Conservation (phyloP, 2,113 vertebrate species). For the Mesembrinibis cayennensis region DNA sequence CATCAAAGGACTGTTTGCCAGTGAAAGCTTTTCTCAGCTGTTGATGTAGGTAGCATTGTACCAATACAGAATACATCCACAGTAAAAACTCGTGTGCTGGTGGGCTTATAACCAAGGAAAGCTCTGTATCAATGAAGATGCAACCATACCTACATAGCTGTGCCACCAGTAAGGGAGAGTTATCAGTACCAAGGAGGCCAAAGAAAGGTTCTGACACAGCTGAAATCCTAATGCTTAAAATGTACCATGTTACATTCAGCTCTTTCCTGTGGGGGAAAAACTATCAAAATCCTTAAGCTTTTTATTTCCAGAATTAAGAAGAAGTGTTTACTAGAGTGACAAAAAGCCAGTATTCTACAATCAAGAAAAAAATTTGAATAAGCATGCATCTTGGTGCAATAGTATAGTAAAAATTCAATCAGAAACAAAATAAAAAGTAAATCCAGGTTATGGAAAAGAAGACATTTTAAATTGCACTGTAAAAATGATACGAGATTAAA, state of each 20-base stretch:
- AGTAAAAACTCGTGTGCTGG: rapidly evolving
- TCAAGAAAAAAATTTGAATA: neutral
- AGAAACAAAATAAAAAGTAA: neutral
- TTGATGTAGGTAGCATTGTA: neutral
- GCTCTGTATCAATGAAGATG: neutral
- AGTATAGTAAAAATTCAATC: neutral
- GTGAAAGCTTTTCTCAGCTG: neutral
- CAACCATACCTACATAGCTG: neutral
- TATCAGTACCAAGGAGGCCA: neutral
- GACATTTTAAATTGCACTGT: neutral
- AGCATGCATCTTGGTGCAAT: neutral
- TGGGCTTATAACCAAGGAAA: neutral
- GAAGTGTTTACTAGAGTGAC: neutral
- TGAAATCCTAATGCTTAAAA: neutral
- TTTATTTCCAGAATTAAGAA: neutral
- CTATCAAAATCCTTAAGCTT: neutral
- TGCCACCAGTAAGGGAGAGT: neutral
- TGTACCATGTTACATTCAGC: neutral
- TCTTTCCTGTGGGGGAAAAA: neutral
- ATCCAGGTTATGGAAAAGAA: neutral
- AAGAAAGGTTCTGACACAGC: neutral
- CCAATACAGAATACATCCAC: neutral
- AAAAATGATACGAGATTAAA: neutral
- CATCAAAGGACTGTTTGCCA: neutral
- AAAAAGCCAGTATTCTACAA: neutral